Base-by-base conservation (phyloP, 2,797 vertebrate species). In the Octomys mimax region DNA sequence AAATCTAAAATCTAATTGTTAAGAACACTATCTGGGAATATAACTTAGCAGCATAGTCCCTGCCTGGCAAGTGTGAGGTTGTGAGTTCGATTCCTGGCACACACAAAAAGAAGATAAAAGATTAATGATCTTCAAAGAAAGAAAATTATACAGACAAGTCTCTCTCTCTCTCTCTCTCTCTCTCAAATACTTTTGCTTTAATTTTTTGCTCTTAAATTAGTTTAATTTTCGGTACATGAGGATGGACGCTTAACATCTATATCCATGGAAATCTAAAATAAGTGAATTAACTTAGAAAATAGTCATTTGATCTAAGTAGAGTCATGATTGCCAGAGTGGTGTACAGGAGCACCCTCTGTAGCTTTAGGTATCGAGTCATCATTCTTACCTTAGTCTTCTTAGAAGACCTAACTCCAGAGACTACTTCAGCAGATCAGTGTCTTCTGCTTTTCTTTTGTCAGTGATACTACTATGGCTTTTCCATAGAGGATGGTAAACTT, bases 291-390 rank as follows among this genome's bases (percentile, higher is more conserved):
- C 59, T 84, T 84, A 82, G 68, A n/a, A 87, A 85, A 59, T 5
- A n/a, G 5, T 80, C 28, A 75, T 95, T 91, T 87, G 94, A 96
- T 88, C 49, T 95, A 88, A 95, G 88, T 77, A 92, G 88, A 96
- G 54, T 87, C 75, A 31, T 68, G 42, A n/a, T 77, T 81, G 46
- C 64, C 62, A 95, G 80, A 70, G 8, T 33, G 49, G 39, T 79
- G 24, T 28, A 1, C 21, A 64, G 10, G 36, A 28, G 49, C 10
- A 75, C 14, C 78, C 52, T 90, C 57, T 61, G 42, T 2, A 39
- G 42, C 36, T 49, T 87, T 89, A 19, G 8, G 1, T 66, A 57
- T 82, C 82, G 57, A 75, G 39, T 46, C 21, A 57, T 78, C 10
- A 36, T 70, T 78, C 18, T 68, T 61, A 39, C n/a, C 14, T 33